Evolutionary conservation across 2,113 vertebrate species (phyloP).

Genomic region (Oreochromis niloticus): DNA sequence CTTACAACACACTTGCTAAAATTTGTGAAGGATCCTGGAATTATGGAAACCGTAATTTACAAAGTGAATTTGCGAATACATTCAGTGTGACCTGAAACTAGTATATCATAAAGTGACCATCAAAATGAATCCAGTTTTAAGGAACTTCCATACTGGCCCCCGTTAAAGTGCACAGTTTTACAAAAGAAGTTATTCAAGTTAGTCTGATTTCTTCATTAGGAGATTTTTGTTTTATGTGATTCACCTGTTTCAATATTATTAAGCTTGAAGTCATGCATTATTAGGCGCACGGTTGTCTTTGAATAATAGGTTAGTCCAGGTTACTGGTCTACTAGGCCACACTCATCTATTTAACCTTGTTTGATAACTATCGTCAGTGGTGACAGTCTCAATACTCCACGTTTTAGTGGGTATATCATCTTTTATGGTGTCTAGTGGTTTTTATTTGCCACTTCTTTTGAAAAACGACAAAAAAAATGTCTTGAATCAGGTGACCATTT

Average conservation of each 20-base stretch:
- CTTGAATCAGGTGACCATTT: background rate
- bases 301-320: background rate
- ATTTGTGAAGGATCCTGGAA: background rate
- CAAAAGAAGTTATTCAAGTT: accelerated
- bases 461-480: accelerated
- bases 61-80: accelerated
- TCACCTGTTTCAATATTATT: background rate
- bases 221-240: background rate
- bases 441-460: background rate
- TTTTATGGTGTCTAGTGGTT: background rate
- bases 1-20: background rate
- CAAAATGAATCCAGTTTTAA: background rate
- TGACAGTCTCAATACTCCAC: background rate
- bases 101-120: background rate
- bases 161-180: background rate
- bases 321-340: background rate
- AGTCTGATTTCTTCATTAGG: background rate
- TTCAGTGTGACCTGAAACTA: background rate
- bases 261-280: background rate
- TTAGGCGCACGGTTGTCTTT: background rate
- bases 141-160: background rate
- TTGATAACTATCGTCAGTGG: background rate
- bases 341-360: background rate
- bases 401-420: background rate
- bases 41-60: background rate